Evolutionary conservation across 1,140 invertebrate species (phyloP), one percentile per base, ranked within the genome.

Genomic region (Apolygus lucorum): DNA sequence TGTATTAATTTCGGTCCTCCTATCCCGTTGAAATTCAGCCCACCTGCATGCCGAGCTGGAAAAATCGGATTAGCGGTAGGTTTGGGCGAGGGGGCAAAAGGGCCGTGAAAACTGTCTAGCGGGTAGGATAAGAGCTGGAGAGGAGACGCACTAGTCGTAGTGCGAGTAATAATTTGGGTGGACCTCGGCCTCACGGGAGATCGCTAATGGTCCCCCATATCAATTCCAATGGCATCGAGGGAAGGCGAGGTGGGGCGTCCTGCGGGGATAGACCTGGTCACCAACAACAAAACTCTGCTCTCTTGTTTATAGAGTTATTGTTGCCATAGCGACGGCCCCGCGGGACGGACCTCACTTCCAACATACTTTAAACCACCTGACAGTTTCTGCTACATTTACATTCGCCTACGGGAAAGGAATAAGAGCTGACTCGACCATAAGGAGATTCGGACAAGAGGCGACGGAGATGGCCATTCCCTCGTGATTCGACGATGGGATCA

Each of bases 241-340:
- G 34, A 59, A 59, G 54, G 22, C 4, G 54, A 24, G 54, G 22
- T 4, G 22, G 54, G 22, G 13, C 24, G n/a, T 34, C 64, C 64
- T 28, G n/a, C 28, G 64, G 24, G 64, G 14, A 28, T 26, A 59
- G 26, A 28, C 64, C 64, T 66, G 64, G 64, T 66, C 64, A 66
- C 64, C 64, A 34, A 34, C 64, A 34, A 66, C 64, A 66, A 66
- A 66, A 66, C 29, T 66, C 64, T 34, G 25, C 64, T 29, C 64
- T 66, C 64, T 66, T 66, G 64, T 66, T 66, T 66, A 66, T 66
- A 66, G 28, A 17, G 54, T 59, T 59, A 59, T 59, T 59, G 54
- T 59, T 59, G 22, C 54, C 54, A 59, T 59, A 59, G 54, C 54
- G 54, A 59, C 54, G 17, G 34, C 34, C 17, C 34, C 34, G 34